Evolutionary conservation across 2,888 invertebrate genomes (phyloP), one percentile per base, ranked within the genome.

Genomic region (Caenorhabditis sp.): DNA sequence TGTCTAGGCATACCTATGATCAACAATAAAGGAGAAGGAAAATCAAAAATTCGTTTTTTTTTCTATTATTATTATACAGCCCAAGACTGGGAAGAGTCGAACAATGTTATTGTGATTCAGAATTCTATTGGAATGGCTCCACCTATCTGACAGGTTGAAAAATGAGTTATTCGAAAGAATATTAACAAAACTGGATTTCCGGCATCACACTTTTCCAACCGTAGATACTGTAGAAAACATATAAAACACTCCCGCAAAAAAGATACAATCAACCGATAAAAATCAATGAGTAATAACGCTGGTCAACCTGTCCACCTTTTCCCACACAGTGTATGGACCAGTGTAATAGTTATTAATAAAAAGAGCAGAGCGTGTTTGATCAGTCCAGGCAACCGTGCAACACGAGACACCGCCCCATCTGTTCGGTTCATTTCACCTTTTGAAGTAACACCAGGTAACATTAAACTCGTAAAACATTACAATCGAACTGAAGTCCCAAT

Each of bases 301-400:
- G 64, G 28, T 31, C 44, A 70, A 26, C 28, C 24, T 56, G 24
- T 19, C n/a, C 69, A 35, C 22, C 35, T 44, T 22, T 31, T 31
- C 12, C 7, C 26, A 35, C 44, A 24, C 19, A 24, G 22, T 14
- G 24, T 28, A 44, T 38, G 66, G 58, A 47, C 56, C 56, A 35
- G 66, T 75, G 75, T 75, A 75, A 75, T 58, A 75, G 44, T 75
- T 66, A 75, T 66, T 66, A 75, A 75, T 66, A 66, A 75, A 75
- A 75, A 75, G 56, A 74, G 74, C 54, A 61, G 31, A 22, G 26
- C 31, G 68, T 76, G 68, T 76, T 76, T 76, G 76, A 68, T 68
- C 68, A 76, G 61, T 19, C 47, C 38, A n/a, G 35, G 74, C 24
- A 26, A 54, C 58, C 47, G 58, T 76, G 68, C 76, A 76, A 61